Conservation (phyloP, 1,140 invertebrate species). For the Leguminivora glycinivorella region DNA sequence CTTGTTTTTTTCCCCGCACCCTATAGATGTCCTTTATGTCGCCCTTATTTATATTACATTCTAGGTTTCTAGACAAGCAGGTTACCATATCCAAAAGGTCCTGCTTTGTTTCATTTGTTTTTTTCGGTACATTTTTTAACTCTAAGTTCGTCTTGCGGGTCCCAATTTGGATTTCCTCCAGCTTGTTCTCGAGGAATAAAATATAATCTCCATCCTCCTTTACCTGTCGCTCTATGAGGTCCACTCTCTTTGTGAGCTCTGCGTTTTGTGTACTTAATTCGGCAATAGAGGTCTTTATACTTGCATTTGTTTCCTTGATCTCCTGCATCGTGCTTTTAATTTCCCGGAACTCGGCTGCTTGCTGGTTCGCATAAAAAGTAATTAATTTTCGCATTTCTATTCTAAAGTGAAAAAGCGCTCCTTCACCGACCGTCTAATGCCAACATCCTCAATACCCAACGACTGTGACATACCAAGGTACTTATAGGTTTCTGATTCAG, state of each 20-base stretch:
- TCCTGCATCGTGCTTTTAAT: not conserved
- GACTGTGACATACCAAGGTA: no score
- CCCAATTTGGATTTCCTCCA: not conserved
- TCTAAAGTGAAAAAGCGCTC: no score
- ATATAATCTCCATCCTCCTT: not conserved
- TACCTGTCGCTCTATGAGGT: not conserved
- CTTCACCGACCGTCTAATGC: no score
- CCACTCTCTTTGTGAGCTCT: not conserved
- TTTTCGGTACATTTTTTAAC: slow-evolving; percentile 29
- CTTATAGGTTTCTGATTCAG: no score
- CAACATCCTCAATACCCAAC: no score
- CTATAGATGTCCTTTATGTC: slow-evolving; percentile 33
- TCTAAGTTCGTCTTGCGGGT: slow-evolving; percentile 10
- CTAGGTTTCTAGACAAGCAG: slow-evolving; percentile 21
- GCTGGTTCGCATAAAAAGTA: not conserved
- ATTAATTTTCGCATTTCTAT: not conserved
- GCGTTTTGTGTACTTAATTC: not conserved
- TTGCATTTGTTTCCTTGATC: not conserved
- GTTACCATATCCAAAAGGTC: slow-evolving; percentile 28
- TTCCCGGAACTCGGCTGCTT: not conserved
- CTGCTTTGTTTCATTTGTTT: slow-evolving; percentile 16
- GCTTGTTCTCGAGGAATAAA: not conserved
- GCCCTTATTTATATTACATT: not conserved
- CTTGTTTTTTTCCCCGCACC: slow-evolving; percentile 10
- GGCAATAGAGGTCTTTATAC: not conserved